Evolutionary conservation across 2,888 invertebrate genomes (phyloP).

Genomic region (Nasonovia ribisnigri): DNA sequence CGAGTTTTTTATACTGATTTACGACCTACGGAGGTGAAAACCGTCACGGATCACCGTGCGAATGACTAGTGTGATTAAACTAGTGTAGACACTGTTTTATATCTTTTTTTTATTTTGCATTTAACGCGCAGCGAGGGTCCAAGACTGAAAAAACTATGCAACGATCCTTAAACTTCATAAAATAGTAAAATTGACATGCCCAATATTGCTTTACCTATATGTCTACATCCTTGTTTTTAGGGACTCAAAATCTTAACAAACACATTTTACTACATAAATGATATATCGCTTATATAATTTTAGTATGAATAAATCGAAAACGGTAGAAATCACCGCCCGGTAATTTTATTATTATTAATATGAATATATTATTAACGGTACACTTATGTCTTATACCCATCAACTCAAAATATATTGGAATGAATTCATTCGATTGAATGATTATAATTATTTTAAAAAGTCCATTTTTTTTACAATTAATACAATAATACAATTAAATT

Average conservation of each 20-base stretch:
- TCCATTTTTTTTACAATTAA: no score
- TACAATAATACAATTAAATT: no score
- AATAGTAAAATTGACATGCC: neutral
- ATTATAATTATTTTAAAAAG: no score
- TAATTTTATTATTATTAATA: no score
- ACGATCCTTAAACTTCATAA: neutral
- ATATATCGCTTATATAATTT: neutral
- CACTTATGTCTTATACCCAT: no score
- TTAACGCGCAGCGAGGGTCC: neutral
- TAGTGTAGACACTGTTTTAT: neutral
- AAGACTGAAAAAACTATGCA: neutral
- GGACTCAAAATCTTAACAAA: neutral
- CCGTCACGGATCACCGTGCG: neutral
- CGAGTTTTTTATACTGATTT: slow-evolving; percentile 29
- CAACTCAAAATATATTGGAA: no score
- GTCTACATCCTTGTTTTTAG: neutral
- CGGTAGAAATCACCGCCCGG: neutral
- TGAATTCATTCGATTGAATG: no score
- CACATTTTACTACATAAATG: neutral
- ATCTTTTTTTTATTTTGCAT: neutral
- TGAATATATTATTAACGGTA: no score
- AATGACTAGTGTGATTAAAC: neutral
- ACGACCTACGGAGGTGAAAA: neutral
- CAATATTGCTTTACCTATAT: neutral
- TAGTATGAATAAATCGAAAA: neutral